These are phyloP conservation scores for Clostera curtula DNA, from an alignment of 2,888 invertebrate species.

Conservation along the genomic window DNA sequence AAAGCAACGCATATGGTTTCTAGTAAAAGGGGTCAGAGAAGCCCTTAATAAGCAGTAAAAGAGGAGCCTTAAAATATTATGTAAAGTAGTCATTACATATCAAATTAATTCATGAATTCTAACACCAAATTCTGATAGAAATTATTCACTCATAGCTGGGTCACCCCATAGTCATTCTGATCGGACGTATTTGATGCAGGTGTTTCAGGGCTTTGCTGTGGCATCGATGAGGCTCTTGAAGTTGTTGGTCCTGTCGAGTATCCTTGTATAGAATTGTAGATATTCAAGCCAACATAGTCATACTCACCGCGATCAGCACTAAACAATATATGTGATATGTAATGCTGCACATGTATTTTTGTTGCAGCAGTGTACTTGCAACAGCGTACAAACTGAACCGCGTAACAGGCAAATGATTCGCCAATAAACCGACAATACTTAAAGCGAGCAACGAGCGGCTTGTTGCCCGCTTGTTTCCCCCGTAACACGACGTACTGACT, in stretches of 20 bases:
- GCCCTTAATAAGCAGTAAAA: constrained; percentile 13
- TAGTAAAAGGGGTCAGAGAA: constrained; percentile 13
- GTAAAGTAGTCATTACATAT: constrained; percentile 10
- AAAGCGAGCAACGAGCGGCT: too few relatives aligned
- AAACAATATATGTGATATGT: constrained; percentile 18
- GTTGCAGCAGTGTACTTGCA: too few relatives aligned
- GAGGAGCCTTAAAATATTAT: constrained; percentile 12
- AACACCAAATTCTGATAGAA: constrained; percentile 12
- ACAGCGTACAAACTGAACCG: too few relatives aligned
- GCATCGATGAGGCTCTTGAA: constrained; percentile 7
- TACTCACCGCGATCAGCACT: constrained; percentile 17
- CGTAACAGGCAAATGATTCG: too few relatives aligned
- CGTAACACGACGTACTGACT: too few relatives aligned
- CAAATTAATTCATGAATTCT: constrained; percentile 10
- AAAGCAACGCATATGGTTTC: constrained; percentile 12
- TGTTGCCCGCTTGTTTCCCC: too few relatives aligned
- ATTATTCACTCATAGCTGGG: constrained; percentile 14
- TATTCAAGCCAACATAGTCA: constrained; percentile 8
- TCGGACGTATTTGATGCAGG: constrained; percentile 15
- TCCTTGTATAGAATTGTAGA: constrained; percentile 7
- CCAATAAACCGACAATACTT: too few relatives aligned
- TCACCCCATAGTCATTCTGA: constrained; percentile 11
- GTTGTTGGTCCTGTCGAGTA: constrained; percentile 11
- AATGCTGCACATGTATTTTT: too few relatives aligned
- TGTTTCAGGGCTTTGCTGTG: constrained; percentile 9